A percentile compares a stretch with the other conserved stretches of the same genome.
Conservation (phyloP, 1,140 invertebrate genomes). For the Microplitis mediator region DNA sequence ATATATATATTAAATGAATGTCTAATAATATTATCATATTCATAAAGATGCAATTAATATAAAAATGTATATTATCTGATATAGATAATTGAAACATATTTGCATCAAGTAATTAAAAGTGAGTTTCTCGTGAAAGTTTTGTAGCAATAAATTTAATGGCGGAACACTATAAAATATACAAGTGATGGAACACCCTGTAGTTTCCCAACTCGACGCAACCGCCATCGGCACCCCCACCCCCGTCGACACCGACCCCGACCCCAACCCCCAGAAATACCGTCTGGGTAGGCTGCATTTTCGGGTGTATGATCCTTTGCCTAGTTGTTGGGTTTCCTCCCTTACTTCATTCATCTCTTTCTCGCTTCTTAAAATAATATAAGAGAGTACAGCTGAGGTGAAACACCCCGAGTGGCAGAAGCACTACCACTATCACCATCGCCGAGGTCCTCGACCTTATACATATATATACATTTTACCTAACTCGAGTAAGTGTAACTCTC, state of each 20-base stretch:
- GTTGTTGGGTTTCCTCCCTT: not conserved
- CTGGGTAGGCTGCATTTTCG: not conserved
- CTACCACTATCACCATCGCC: too few species aligned
- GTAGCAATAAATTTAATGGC: not conserved
- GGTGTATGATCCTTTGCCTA: not conserved
- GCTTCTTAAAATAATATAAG: constrained; percentile 13
- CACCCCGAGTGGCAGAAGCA: constrained; percentile 24
- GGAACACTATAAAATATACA: too few species aligned
- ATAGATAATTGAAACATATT: too few species aligned
- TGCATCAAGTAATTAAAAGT: too few species aligned
- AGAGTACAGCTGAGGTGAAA: constrained; percentile 32
- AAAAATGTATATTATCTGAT: too few species aligned
- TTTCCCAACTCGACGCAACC: not conserved
- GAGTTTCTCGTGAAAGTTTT: not conserved
- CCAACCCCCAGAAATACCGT: not conserved
- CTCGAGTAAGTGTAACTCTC: not conserved
- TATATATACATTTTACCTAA: not conserved
- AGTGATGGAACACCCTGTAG: too few species aligned
- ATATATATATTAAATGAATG: too few species aligned
- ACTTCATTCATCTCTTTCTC: constrained; percentile 17
- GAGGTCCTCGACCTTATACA: constrained; percentile 34
- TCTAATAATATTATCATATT: too few species aligned
- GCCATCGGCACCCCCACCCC: too few species aligned
- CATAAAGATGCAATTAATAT: too few species aligned
- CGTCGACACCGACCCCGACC: too few species aligned